These are phyloP conservation scores for Mormyrus iriodes DNA, from an alignment of 2,113 vertebrate species.

Conservation along the genomic window DNA sequence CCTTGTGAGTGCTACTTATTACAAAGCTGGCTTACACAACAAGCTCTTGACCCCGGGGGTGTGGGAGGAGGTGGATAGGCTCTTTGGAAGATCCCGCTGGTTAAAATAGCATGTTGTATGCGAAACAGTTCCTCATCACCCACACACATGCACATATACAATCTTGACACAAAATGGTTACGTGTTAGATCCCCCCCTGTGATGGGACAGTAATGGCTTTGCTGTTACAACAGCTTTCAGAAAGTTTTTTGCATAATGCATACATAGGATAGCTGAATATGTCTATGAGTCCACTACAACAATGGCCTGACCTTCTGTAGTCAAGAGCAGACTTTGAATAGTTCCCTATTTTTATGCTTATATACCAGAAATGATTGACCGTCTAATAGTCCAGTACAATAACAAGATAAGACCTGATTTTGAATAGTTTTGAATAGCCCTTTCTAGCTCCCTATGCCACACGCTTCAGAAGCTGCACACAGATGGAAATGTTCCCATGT, in stretches of 20 bases:
- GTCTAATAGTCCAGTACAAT: background rate
- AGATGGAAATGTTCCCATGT: constrained; percentile 33
- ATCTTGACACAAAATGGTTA: background rate
- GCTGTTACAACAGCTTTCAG: background rate
- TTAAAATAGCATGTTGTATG: constrained; percentile 9
- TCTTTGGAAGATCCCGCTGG: background rate
- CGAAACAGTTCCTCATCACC: background rate
- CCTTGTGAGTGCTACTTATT: background rate
- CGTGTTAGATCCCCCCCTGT: background rate
- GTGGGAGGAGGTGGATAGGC: constrained; percentile 1
- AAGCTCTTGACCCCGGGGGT: background rate
- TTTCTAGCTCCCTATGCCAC: constrained; percentile 36
- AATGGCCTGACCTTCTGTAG: background rate
- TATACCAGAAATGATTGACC: background rate
- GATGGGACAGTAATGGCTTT: background rate
- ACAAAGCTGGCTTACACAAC: background rate
- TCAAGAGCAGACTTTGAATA: constrained; percentile 4
- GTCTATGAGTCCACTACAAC: background rate
- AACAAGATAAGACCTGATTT: background rate
- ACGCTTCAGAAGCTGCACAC: constrained; percentile 38
- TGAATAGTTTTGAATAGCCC: constrained; percentile 16
- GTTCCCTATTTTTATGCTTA: background rate
- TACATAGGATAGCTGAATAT: background rate
- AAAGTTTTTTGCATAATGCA: background rate
- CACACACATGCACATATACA: background rate